These are phyloP conservation scores for Megalopta genalis DNA, from an alignment of 1,140 invertebrate species.

Conservation along the genomic window DNA sequence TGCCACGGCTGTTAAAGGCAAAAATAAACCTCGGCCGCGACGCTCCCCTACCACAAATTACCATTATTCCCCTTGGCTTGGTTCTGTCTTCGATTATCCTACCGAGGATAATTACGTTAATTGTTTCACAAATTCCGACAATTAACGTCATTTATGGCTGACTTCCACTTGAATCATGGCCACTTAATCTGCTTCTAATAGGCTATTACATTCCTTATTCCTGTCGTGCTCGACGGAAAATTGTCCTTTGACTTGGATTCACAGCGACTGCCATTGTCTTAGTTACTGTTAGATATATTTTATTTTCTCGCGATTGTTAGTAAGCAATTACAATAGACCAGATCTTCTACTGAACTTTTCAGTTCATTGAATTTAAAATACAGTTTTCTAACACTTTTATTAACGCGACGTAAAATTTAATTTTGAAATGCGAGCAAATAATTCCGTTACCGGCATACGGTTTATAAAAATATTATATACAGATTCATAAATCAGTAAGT, in stretches of 20 bases:
- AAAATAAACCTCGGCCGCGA: conserved; percentile 61
- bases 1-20: conserved; percentile 53
- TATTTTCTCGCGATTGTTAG: too few relatives aligned
- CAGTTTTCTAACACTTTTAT: too few relatives aligned
- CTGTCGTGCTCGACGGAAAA: neutral
- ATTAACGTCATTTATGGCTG: neutral
- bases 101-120: neutral
- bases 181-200: neutral
- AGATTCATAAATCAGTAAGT: too few relatives aligned
- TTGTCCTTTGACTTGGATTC: neutral
- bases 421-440: too few relatives aligned
- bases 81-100: neutral
- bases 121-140: conserved; percentile 1
- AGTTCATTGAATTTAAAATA: too few relatives aligned
- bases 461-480: too few relatives aligned
- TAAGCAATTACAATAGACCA: too few relatives aligned
- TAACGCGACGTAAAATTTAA: too few relatives aligned
- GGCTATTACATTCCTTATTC: neutral
- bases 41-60: neutral
- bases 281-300: too few relatives aligned
- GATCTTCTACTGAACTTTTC: too few relatives aligned
- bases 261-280: too few relatives aligned
- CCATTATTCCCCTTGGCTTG: neutral
- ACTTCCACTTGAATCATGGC: neutral
- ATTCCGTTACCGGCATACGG: too few relatives aligned